A percentile compares a stretch with the other conserved stretches of the same genome.
Conservation (phyloP, 2,113 vertebrate species). For the Calidris pygmaea region DNA sequence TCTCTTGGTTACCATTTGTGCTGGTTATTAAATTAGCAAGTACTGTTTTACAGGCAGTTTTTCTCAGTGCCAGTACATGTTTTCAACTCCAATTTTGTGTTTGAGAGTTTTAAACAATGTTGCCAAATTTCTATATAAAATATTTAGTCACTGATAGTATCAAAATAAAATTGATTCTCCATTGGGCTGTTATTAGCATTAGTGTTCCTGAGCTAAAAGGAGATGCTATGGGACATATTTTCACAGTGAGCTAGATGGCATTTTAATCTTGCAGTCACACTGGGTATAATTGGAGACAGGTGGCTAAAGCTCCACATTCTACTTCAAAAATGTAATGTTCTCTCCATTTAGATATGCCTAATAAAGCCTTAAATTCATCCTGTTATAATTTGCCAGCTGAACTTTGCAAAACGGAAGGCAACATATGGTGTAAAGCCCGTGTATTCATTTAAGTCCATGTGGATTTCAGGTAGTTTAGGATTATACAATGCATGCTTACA, state of each 20-base stretch:
- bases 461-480: not conserved
- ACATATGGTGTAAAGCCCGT: not conserved
- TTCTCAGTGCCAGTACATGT: not conserved
- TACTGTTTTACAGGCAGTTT: not conserved
- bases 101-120: not conserved
- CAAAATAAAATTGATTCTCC: constrained; percentile 12
- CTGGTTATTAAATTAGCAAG: not conserved
- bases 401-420: not conserved
- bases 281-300: constrained; percentile 35
- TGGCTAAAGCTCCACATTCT: not conserved
- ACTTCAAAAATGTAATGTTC: not conserved
- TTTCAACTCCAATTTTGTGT: not conserved
- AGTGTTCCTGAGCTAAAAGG: not conserved
- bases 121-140: not conserved
- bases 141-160: constrained; percentile 8
- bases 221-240: not conserved
- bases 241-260: not conserved
- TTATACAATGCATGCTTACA: not conserved
- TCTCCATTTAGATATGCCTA: not conserved
- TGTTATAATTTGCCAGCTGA: not conserved
- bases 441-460: not conserved
- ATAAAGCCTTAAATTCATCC: not conserved
- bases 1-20: not conserved
- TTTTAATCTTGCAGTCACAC: constrained; percentile 23
- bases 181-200: constrained; percentile 2